These are phyloP conservation scores for Apodemia duryi DNA, from an alignment of 2,888 invertebrate species.

Conservation along the genomic window DNA sequence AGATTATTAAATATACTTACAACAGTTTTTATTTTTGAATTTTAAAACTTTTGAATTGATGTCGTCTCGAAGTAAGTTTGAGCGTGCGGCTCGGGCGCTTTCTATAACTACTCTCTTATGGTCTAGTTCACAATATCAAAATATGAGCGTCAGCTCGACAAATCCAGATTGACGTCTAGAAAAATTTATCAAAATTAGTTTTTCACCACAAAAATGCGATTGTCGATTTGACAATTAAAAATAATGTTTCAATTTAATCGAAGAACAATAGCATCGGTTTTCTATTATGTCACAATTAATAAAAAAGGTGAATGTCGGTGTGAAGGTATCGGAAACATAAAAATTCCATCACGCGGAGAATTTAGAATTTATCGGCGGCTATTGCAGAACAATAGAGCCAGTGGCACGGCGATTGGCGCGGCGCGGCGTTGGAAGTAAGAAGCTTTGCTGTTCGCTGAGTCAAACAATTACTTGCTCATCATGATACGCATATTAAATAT, in stretches of 20 bases:
- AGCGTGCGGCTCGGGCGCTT: too few relatives aligned
- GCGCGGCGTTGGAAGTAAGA: constrained; percentile 52
- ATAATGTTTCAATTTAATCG: constrained; percentile 1
- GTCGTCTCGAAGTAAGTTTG: too few relatives aligned
- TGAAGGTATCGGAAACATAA: constrained; percentile 71
- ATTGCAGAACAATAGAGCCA: constrained; percentile 60
- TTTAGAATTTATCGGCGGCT: constrained; percentile 67
- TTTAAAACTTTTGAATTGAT: background rate
- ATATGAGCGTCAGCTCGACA: too few relatives aligned
- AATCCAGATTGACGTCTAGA: too few relatives aligned
- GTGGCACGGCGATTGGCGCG: too few relatives aligned
- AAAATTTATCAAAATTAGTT: too few relatives aligned
- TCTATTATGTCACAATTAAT: constrained; percentile 15
- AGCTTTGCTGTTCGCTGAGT: constrained; percentile 43
- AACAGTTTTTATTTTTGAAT: background rate
- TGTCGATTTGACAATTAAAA: background rate
- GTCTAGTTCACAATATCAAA: too few relatives aligned
- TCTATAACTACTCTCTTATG: too few relatives aligned
- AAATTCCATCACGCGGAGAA: constrained; percentile 71
- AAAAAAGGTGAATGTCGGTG: constrained; percentile 46
- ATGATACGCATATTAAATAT: constrained; percentile 34
- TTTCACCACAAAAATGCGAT: too few relatives aligned
- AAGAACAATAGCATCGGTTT: constrained; percentile 6
- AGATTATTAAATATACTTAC: background rate
- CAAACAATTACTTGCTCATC: constrained; percentile 32